Conservation (phyloP, 2,797 vertebrate species). For the Darevskia nairensis region DNA sequence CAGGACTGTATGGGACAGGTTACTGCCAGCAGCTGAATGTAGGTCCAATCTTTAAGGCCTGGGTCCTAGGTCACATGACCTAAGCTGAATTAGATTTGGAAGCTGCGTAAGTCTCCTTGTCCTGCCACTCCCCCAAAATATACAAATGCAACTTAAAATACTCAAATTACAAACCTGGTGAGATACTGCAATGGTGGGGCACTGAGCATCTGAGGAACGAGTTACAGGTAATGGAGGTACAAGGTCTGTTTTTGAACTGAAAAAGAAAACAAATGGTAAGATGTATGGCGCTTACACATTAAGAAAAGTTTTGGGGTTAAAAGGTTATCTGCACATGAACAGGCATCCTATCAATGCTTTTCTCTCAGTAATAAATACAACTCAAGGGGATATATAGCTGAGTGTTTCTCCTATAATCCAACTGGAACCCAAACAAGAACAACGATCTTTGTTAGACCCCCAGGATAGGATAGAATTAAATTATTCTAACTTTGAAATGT, state of each 20-base stretch:
- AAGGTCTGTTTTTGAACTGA: conserved; percentile 82
- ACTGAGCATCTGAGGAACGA: conserved; percentile 82
- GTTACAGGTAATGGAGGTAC: conserved; percentile 87
- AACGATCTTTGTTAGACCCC: background rate
- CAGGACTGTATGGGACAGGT: no score
- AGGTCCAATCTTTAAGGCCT: no score
- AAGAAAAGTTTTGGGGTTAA: background rate
- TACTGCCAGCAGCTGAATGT: no score
- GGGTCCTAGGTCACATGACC: no score
- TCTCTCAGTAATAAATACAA: background rate
- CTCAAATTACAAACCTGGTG: conserved; percentile 78
- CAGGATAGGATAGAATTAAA: background rate
- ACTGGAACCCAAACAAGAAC: no score
- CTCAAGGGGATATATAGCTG: background rate
- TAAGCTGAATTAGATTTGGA: no score
- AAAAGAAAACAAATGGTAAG: conserved; percentile 46
- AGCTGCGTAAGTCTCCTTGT: no score
- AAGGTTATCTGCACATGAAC: background rate
- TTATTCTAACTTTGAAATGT: background rate
- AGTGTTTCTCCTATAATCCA: no score
- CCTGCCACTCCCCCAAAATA: background rate
- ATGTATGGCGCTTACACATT: background rate
- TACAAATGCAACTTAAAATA: conserved; percentile 3
- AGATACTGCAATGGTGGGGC: conserved; percentile 71
- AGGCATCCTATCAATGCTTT: background rate